Evolutionary conservation across 2,113 vertebrate genomes (phyloP), one percentile per base, ranked within the genome.

Genomic region (Hyperoodon ampullatus): DNA sequence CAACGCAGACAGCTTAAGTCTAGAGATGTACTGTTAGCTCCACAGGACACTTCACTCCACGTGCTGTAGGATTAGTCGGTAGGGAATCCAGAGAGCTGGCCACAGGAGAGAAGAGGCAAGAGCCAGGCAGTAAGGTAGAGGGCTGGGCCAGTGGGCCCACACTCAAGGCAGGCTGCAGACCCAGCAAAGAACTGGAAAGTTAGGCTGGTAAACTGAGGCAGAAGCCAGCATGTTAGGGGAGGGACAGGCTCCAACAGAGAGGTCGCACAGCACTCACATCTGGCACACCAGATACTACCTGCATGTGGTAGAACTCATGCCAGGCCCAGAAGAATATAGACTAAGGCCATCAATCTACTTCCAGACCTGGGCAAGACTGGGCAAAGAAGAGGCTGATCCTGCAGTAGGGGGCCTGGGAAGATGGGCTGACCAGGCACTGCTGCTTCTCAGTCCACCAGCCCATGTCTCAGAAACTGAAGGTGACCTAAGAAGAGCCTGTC

Each of bases 131-230:
- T 23, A 72, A 85, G 53, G 61, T 30, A 93, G 55, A 6, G 11
- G 7, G 10, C 71, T 21, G 9, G 18, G 6, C 19, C 26, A 60
- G 0, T 77, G 26, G 18, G 39, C 33, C n/a, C 88, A 96, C n/a
- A 70, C 74, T 68, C 39, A 18, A 77, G 14, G 12, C 5, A 77
- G 26, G 28, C 50, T 75, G 28, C 13, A 53, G 65, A 65, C 74
- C 74, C 33, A 44, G 26, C 1, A 24, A 94, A 65, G 24, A 84
- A 65, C 15, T 88, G 21, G 42, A 88, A 87, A 87, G 7, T 33
- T 70, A 88, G 24, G 8, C 70, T 88, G 23, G 35, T 77, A 94
- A 95, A 77, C 88, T 81, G 53, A 96, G 68, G n/a, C 39, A 93
- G 35, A 92, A 77, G 6, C 8, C 60, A 72, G 23, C 24, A 33